Base-by-base conservation (phyloP, 2,888 invertebrate species). In the Drosophila sordidula region DNA sequence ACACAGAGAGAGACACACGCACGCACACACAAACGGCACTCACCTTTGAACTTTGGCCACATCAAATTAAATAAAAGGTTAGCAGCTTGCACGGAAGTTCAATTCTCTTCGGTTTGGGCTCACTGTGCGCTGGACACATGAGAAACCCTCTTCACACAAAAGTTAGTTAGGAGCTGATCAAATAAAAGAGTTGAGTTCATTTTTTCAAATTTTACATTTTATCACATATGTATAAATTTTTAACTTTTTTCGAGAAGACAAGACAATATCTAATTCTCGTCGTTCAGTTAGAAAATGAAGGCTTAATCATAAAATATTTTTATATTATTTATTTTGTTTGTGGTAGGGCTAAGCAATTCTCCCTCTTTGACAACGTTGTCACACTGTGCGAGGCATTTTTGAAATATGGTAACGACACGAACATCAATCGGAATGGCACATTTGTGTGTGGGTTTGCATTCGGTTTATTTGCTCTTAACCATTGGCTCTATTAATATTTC, bases 11-110 rank as follows among this genome's bases (percentile, higher is more conserved):
- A n/a, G n/a, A n/a, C n/a, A n/a, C n/a, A n/a, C n/a, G n/a, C 34
- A 61, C 45, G 22, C 44, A 42, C 41, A 22, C 41, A 26, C 41
- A 34, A 9, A n/a, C 41, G 38, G 44, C 18, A 11, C 41, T 80
- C 62, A 83, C 86, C 84, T 81, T 81, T 81, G 83, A 81, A 80
- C 86, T 86, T 83, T 83, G 68, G 67, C 70, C 82, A 65, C 77
- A 77, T 66, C 70, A 74, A 83, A 80, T 80, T 86, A 86, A 81
- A 86, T 80, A 77, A 80, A 86, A 77, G 86, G 86, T 73, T 76
- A 59, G 67, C 72, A 67, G 66, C 66, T 77, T 45, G 55, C 49
- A 41, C 54, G 45, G 39, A 51, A 46, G 57, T 54, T 62, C 36
- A 68, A 57, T 41, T 49, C 16, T 8, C 12, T 47, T 41, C 34